Base-by-base conservation (phyloP, 1,140 invertebrate species). In the Glomeris maerens region DNA sequence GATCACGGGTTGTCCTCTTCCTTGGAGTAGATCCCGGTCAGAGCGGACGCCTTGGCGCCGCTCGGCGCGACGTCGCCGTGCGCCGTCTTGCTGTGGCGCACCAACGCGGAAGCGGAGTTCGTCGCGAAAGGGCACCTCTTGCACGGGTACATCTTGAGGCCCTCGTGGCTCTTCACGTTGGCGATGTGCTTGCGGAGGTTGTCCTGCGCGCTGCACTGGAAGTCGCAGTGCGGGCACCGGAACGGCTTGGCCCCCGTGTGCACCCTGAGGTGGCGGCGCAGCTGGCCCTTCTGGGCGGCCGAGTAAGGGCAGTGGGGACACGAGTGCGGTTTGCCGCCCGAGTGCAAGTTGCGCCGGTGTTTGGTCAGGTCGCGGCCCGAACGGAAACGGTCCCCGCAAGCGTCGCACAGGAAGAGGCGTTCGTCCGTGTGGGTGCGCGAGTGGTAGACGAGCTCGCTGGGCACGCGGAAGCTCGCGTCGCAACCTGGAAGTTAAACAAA, bases 171-270 rank as follows among this genome's bases (percentile, higher is more conserved):
- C 46, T 73, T 78, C 1, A 82, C 85, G n/a, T 78, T 78, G 0
- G 87, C 62, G 2, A 87, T 76, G 65, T 92, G 87, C 59, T 89
- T 90, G 1, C 86, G 74, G 3, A 92, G 72, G 64, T 90, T 90
- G 64, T 89, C 86, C 78, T 86, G 69, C 57, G 77, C 82, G 55
- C 80, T 86, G 62, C 84, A 86, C 1, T 75, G 75, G 58, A 84
- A 91, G 17, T 66, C 49, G 61, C 86, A 90, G 62, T 88, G 78
- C 3, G 83, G 83, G 53, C 78, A 77, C n/a, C 73, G 69, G 45
- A 60, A 64, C 20, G 59, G 61, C 27, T 63, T 57, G 22, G 60
- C 56, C 17, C 64, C 64, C 13, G 65, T 61, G 52, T 69, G 66
- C 4, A 62, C 61, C 36, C 60, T 57, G 1, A 55, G 49, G 42